Evolutionary conservation across 2,888 invertebrate genomes (phyloP), one percentile per base, ranked within the genome.

Genomic region (Cephonodes hylas): DNA sequence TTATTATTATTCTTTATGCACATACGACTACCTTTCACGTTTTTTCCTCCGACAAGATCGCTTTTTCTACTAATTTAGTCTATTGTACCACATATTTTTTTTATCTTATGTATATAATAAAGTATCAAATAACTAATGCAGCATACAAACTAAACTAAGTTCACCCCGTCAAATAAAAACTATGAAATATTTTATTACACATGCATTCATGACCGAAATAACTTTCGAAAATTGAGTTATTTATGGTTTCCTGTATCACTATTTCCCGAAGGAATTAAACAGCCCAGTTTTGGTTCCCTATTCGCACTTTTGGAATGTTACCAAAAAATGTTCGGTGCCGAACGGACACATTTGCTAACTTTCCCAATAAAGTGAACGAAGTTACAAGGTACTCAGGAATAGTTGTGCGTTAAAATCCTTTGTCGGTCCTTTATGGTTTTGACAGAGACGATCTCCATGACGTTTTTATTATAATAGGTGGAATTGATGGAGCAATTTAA

Each of bases 261-360:
- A 15, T 8, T 4, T 8, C 1, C 4, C 2, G 15, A 8, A 25
- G 27, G 10, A 10, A 31, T 8, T 2, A 31, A 53, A 8, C 22
- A 45, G 1, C 18, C 10, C 31, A 18, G 3, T 18, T 10, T n/a
- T 6, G 25, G 6, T 31, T 15, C 63, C 53, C 64, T 64, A 69
- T 61, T 66, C 65, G 58, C 58, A 62, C 64, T 66, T 67, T 73
- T 76, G 73, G 75, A 77, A 61, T 60, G 25, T 59, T 60, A 67
- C 73, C 75, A 75, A 77, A 63, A 72, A 63, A 62, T 23, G 62
- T 46, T 64, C 69, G 66, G 61, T 59, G 25, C 25, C 59, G 38
- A 59, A 57, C 61, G 67, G 66, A 74, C 70, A 74, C 69, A 75
- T 79, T 77, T 69, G 56, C 62, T 25, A 79, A 80, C 69, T 80